Evolutionary conservation across 2,888 invertebrate species (phyloP).

Genomic region (Euplagia quadripunctaria): DNA sequence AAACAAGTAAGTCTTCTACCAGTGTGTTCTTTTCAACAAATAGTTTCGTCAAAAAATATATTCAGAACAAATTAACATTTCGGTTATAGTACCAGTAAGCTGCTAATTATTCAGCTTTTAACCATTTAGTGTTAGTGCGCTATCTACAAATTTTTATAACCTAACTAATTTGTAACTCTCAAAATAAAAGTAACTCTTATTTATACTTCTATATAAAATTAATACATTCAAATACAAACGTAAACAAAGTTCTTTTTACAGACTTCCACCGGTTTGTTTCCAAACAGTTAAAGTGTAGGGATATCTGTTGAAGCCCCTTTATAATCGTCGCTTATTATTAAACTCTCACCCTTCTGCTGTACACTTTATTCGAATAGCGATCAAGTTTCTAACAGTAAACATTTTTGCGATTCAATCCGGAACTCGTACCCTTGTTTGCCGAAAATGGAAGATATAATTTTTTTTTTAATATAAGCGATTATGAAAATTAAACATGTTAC

Average conservation of each 20-base stretch:
- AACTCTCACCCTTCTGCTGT: conserved; percentile 67
- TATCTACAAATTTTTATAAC: background rate
- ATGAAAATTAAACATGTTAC: background rate
- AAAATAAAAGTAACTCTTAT: background rate
- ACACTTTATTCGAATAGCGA: conserved; percentile 66
- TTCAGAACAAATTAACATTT: background rate
- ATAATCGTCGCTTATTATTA: conserved; percentile 80
- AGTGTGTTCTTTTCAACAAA: background rate
- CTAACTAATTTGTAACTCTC: background rate
- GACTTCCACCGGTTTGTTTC: conserved; percentile 51
- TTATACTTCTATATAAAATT: background rate
- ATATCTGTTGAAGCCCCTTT: conserved; percentile 63
- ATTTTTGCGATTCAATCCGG: conserved; percentile 63
- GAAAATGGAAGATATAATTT: background rate
- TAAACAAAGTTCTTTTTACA: conserved; percentile 18
- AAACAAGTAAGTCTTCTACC: background rate
- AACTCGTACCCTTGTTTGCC: conserved; percentile 40
- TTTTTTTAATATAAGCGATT: background rate
- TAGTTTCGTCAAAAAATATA: background rate
- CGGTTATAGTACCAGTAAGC: background rate
- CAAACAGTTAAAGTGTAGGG: conserved; percentile 45
- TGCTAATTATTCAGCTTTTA: background rate
- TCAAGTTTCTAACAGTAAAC: conserved; percentile 69
- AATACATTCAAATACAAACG: background rate
- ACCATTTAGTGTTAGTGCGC: background rate